Percentiles rank a stretch among this genome's conserved stretches.
Conservation (phyloP, 2,888 invertebrate genomes). For the Orchesellides sinensis region DNA sequence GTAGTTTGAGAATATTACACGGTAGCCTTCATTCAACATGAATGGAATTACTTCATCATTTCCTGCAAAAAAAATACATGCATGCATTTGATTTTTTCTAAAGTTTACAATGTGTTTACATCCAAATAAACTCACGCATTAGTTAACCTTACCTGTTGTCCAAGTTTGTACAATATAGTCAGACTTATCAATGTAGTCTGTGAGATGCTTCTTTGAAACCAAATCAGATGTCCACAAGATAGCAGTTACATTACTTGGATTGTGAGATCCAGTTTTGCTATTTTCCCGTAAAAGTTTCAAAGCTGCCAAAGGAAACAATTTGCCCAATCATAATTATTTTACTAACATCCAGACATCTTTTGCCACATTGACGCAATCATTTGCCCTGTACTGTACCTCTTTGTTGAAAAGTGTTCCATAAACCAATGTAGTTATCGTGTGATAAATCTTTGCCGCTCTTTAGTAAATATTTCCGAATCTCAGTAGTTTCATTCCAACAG, state of each 20-base stretch:
- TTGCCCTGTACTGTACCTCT: slow-evolving; percentile 55
- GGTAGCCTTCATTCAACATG: slow-evolving; percentile 85
- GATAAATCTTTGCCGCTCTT: slow-evolving; percentile 69
- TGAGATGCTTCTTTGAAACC: slow-evolving; percentile 83
- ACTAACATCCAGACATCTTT: neutral
- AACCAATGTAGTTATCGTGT: slow-evolving; percentile 77
- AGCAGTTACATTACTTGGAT: slow-evolving; percentile 81
- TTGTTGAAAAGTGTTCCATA: slow-evolving; percentile 75
- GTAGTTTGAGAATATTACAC: slow-evolving; percentile 89
- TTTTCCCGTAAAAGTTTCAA: slow-evolving; percentile 81
- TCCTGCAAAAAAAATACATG: slow-evolving; percentile 76
- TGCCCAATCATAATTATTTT: neutral
- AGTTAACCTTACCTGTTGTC: slow-evolving; percentile 79
- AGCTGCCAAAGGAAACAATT: slow-evolving; percentile 74
- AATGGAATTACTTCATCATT: slow-evolving; percentile 80
- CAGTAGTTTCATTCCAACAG: slow-evolving; percentile 71
- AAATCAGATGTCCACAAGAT: slow-evolving; percentile 89
- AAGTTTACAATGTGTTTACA: no score
- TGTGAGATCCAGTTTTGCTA: no score
- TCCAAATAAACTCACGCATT: slow-evolving; percentile 76
- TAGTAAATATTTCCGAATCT: slow-evolving; percentile 70
- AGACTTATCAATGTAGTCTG: slow-evolving; percentile 83
- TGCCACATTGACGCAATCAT: neutral
- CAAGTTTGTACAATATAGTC: slow-evolving; percentile 89
- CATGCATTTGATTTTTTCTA: neutral